Percentiles rank a stretch among this genome's conserved stretches.
These are phyloP conservation scores for Pelvicachromis taeniatus DNA, from an alignment of 2,113 vertebrate species.

Conservation along the genomic window DNA sequence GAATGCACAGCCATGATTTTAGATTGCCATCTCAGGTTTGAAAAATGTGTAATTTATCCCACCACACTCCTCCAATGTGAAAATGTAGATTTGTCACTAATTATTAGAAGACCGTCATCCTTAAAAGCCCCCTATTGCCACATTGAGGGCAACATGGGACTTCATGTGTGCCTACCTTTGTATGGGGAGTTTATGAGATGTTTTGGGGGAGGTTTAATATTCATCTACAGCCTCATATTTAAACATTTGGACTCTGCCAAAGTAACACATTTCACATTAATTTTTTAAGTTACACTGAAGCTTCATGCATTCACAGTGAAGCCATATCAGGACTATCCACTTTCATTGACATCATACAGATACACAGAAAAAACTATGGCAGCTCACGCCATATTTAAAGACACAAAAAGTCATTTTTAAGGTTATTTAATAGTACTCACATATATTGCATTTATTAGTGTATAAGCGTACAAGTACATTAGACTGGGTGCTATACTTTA, in stretches of 20 bases:
- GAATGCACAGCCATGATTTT: not conserved
- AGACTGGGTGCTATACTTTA: not conserved
- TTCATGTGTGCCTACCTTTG: not conserved
- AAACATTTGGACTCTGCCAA: not conserved
- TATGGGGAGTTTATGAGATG: rapidly evolving
- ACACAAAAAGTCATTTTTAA: not conserved
- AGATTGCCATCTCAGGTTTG: not conserved
- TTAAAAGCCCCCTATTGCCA: rapidly evolving
- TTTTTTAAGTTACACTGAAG: not conserved
- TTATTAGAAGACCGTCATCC: not conserved
- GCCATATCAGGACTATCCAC: not conserved
- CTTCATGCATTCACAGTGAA: not conserved
- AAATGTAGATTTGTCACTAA: not conserved
- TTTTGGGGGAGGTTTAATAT: not conserved
- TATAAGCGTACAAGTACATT: not conserved
- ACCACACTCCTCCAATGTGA: not conserved
- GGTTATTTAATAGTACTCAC: not conserved
- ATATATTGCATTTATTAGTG: not conserved
- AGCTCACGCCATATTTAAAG: not conserved
- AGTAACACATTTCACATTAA: not conserved
- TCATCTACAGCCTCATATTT: too few species aligned
- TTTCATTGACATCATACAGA: not conserved
- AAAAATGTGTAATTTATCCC: rapidly evolving
- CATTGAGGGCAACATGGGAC: not conserved
- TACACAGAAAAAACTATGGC: not conserved